These are phyloP conservation scores for Papilio elwesi DNA, from an alignment of 2,888 invertebrate genomes.

Conservation along the genomic window DNA sequence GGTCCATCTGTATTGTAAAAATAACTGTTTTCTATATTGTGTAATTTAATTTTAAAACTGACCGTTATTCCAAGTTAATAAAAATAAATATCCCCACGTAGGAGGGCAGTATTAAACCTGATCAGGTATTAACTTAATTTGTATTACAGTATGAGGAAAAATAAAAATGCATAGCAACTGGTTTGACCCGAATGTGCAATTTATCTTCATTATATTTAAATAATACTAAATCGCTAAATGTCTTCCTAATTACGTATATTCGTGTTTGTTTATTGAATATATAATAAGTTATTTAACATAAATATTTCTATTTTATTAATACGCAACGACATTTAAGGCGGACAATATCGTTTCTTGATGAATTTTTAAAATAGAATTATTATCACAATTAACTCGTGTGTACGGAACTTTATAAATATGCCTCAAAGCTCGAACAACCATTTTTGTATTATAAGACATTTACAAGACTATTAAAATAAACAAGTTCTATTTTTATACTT, in stretches of 20 bases:
- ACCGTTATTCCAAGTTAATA: no score
- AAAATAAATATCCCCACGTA: no score
- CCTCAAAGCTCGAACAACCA: background rate
- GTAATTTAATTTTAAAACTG: no score
- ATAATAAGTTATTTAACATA: constrained; percentile 26
- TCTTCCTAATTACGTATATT: constrained; percentile 30
- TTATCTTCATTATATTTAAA: constrained; percentile 40
- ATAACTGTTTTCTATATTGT: no score
- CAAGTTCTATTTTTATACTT: background rate
- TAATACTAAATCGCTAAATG: constrained; percentile 27
- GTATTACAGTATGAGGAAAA: constrained; percentile 7
- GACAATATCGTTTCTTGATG: background rate
- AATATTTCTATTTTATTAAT: constrained; percentile 22
- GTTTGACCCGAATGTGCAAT: constrained; percentile 24
- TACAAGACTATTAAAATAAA: background rate
- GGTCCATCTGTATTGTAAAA: no score
- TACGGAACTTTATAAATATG: background rate
- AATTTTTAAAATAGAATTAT: background rate
- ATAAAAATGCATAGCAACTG: constrained; percentile 21
- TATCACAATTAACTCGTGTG: background rate
- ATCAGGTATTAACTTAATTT: constrained; percentile 4
- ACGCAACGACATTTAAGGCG: constrained; percentile 1
- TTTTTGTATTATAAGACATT: background rate
- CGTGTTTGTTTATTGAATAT: constrained; percentile 25
- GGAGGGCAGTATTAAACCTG: background rate